Evolutionary conservation across 2,888 invertebrate genomes (phyloP).

Genomic region (Coleophora flavipennella): DNA sequence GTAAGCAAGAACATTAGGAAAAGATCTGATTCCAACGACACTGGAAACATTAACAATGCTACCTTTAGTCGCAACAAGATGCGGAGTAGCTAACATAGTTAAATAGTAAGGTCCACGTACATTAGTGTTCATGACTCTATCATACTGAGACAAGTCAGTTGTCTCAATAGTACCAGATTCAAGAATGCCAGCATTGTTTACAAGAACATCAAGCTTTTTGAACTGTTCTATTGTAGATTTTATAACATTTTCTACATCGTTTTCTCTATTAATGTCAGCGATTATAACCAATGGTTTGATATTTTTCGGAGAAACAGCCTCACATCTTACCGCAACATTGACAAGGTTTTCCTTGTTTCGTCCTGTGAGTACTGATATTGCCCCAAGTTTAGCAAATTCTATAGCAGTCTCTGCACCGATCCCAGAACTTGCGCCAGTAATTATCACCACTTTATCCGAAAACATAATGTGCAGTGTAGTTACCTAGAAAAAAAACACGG

Average conservation of each 20-base stretch:
- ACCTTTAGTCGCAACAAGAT: slow-evolving; percentile 84
- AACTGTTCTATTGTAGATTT: slow-evolving; percentile 77
- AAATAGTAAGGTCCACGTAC: slow-evolving; percentile 83
- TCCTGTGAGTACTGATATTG: slow-evolving; percentile 75
- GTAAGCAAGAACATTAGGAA: slow-evolving; percentile 91
- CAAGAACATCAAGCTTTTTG: slow-evolving; percentile 80
- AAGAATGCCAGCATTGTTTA: slow-evolving; percentile 92
- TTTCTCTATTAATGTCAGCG: slow-evolving; percentile 79
- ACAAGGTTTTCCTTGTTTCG: slow-evolving; percentile 79
- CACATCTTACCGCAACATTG: slow-evolving; percentile 73
- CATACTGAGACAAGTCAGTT: slow-evolving; percentile 86
- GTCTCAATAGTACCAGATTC: slow-evolving; percentile 86
- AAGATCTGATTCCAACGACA: slow-evolving; percentile 89
- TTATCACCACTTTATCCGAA: slow-evolving; percentile 72
- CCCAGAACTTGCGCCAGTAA: slow-evolving; percentile 82
- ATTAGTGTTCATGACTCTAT: slow-evolving; percentile 89
- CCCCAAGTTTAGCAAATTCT: slow-evolving; percentile 78
- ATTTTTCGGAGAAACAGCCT: slow-evolving; percentile 38
- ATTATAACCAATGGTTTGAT: slow-evolving; percentile 69
- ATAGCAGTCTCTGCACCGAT: slow-evolving; percentile 81
- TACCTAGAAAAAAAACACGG: neutral
- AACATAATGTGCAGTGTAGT: slow-evolving; percentile 48
- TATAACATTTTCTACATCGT: slow-evolving; percentile 77
- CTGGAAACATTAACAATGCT: slow-evolving; percentile 95
- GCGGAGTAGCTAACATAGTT: slow-evolving; percentile 87